Evolutionary conservation across 2,797 vertebrate genomes (phyloP), one percentile per base, ranked within the genome.

Genomic region (Melanotaenia pygmaea): DNA sequence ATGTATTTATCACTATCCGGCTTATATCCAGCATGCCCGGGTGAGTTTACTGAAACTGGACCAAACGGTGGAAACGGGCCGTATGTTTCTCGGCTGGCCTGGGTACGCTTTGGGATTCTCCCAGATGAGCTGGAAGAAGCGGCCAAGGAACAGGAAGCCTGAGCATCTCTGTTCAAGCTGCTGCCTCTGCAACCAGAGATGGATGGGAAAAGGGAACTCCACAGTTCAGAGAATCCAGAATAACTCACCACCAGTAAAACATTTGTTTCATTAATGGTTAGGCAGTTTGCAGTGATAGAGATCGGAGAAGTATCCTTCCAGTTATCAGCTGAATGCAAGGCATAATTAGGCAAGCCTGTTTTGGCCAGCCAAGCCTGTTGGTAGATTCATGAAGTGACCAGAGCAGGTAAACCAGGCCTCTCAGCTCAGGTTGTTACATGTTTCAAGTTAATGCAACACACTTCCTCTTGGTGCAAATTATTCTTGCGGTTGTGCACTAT

Each of bases 321-420:
- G 20, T 30, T 30, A 30, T 30, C 28, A 30, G 28, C 28, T 30
- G 28, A 28, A 28, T 28, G 3, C 28, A 54, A 59, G 74, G 53
- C 83, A 82, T 69, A 77, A 76, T 26, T 0, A 9, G 61, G 32
- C 79, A 73, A 13, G 80, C 34, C 24, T 1, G 28, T 37, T 50
- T 45, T 34, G 58, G 64, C 59, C 61, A 22, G 69, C 34, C 20
- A 57, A 64, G 61, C 60, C 45, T 4, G 16, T 50, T 30, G 0
- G 6, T 54, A 26, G 24, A 70, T 35, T 0, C 7, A 26, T 3
- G 0, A 13, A 56, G 20, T 63, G 59, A 77, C 77, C 70, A 62
- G 34, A 37, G 11, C 18, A 53, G 43, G 24, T 26, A 51, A 32
- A 54, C n/a, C 18, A 20, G 45, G 9, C 28, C 34, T 40, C 13